A percentile compares a stretch with the other conserved stretches of the same genome.
These are phyloP conservation scores for Thinocorus orbignyianus DNA, from an alignment of 2,113 vertebrate genomes.

Conservation along the genomic window DNA sequence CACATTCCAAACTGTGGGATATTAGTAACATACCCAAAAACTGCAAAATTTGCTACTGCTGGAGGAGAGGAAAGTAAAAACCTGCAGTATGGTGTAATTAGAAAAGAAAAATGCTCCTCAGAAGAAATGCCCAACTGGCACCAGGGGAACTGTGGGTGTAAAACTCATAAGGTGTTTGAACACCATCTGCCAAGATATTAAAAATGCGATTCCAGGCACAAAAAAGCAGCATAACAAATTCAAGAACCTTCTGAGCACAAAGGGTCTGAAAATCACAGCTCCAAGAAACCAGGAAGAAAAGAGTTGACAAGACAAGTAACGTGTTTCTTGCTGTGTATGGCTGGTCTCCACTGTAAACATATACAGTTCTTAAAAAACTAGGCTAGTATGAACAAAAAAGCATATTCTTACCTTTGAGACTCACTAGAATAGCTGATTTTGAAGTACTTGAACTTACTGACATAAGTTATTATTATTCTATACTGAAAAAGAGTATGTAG, in stretches of 20 bases:
- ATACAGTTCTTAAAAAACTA: background rate
- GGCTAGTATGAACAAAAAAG: background rate
- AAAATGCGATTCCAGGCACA: constrained; percentile 64
- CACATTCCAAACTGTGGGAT: background rate
- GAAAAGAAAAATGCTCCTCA: constrained; percentile 43
- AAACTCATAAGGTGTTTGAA: constrained; percentile 42
- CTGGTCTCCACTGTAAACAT: background rate
- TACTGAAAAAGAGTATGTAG: too few relatives aligned
- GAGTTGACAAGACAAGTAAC: background rate
- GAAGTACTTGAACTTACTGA: background rate
- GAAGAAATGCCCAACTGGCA: constrained; percentile 43
- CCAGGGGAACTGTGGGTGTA: constrained; percentile 9
- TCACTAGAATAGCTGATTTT: background rate
- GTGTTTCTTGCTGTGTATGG: background rate
- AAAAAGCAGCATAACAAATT: constrained; percentile 53
- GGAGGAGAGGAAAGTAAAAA: background rate
- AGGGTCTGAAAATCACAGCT: constrained; percentile 19
- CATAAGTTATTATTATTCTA: background rate
- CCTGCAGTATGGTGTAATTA: background rate
- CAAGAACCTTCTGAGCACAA: constrained; percentile 36
- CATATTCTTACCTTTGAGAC: background rate
- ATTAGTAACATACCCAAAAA: background rate
- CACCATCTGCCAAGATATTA: constrained; percentile 65
- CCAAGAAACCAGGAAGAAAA: background rate
- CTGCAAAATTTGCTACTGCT: background rate